Base-by-base conservation (phyloP, 1,140 invertebrate genomes). In the Anoplolepis gracilipes region DNA sequence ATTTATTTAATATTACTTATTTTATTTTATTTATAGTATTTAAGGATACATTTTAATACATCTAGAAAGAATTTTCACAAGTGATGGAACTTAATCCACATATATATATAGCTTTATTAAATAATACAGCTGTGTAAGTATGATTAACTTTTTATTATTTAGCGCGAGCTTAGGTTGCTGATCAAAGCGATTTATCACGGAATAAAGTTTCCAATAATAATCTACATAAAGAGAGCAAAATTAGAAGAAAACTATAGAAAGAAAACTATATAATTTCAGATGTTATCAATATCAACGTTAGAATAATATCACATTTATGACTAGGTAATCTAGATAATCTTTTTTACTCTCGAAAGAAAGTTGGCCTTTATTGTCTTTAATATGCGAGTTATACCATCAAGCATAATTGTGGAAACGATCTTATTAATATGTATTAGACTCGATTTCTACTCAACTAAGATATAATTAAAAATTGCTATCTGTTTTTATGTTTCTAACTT, bases 191-290 rank as follows among this genome's bases (percentile, higher is more conserved):
- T 67, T 78, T 25, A 67, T 67, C 22, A n/a, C 42, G 2, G 30
- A 73, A 82, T 13, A 4, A 13, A 53, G 42, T 78, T 85, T 84
- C 77, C 11, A 39, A 46, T 55, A 69, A 69, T 55, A 53, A 33
- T 49, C 13, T 13, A 53, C 7, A 36, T 62, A 81, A 82, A 87
- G 82, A 11, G 10, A 79, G 61, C 28, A 55, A 64, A 46, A 76
- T 76, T 84, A 76, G 22, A 11, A 30, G n/a, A 53, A 57, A 64
- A 70, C 25, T 33, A 19, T 30, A 55, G 0, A 1, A n/a, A 8
- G 10, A 53, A 25, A 33, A 33, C 33, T 33, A 33, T 5, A 11
- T 67, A 75, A 25, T 61, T 76, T 16, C n/a, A 75, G 69, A 72
- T 72, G 4, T 22, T 42, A 76, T 76, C 55, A 13, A 59, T 1